phyloP scores from a whole-genome alignment of 2,113 vertebrate genomes.

The Pseudonaja textilis region DNA sequence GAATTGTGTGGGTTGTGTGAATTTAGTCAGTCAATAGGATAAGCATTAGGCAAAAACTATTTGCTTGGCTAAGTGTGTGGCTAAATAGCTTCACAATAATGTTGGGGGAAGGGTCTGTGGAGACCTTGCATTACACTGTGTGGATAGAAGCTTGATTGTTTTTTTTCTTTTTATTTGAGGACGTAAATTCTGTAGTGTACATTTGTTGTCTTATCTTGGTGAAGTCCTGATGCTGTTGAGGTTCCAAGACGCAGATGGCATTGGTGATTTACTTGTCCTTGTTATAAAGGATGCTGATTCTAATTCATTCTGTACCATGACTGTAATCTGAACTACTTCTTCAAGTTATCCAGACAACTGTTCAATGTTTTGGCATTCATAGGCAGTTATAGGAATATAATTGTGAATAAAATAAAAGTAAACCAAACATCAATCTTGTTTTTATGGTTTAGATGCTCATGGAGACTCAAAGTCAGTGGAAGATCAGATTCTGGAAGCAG shows the following conservation, averaged over 20 bases:
- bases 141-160: neutral
- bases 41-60: neutral
- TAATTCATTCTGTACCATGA: neutral
- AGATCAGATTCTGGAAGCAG: neutral
- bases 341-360: neutral
- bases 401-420: neutral
- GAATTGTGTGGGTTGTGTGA: neutral
- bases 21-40: neutral
- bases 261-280: neutral
- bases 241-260: neutral
- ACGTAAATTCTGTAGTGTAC: neutral
- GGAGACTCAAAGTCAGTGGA: neutral
- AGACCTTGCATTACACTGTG: neutral
- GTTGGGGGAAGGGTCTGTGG: neutral
- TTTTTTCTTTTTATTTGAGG: neutral
- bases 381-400: neutral
- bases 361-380: neutral
- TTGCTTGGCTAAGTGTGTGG: neutral
- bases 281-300: neutral
- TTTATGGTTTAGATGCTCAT: neutral
- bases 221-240: neutral
- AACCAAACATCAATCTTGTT: neutral
- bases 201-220: neutral
- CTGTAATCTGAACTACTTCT: neutral
- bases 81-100: neutral